Evolutionary conservation across 2,797 vertebrate genomes (phyloP), one percentile per base, ranked within the genome.

Genomic region (Gambelia wislizenii): DNA sequence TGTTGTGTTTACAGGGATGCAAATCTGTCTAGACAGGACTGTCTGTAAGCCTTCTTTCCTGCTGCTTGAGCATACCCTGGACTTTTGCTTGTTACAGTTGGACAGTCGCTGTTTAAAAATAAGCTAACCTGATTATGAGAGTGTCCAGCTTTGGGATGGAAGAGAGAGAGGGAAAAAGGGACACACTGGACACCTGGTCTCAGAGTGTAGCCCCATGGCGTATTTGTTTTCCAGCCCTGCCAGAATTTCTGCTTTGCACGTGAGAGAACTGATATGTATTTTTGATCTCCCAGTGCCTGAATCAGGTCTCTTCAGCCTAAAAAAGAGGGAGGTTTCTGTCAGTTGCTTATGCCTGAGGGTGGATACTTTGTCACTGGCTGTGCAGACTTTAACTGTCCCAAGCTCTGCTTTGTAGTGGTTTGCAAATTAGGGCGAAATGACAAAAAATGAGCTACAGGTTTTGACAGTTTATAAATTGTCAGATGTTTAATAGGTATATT

Each of bases 61-160:
- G 91, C 76, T 0, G 12, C 89, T 85, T 5, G 44, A 91, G 67
- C 85, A 2, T 0, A 86, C 87, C 89, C 89, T 61, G 69, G 70
- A n/a, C 39, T 87, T 95, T 85, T 92, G 92, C 91, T 94, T 86
- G 27, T 93, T 83, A 76, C 91, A 93, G 90, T 87, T 90, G 67
- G 33, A 9, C 5, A 10, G 18, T 42, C 59, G 22, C 52, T 33
- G 72, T 76, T 86, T 77, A n/a, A 49, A 77, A 86, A 67, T 75
- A 77, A 36, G 67, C 36, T 7, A 27, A 47, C 30, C 42, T 77
- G 88, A 90, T 90, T 87, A 84, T 91, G 84, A 88, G 92, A 91
- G 82, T 84, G 90, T 91, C 91, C 75, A 69, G 80, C 93, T 84
- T 67, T 30, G 64, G 27, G 49, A 90, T 84, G 76, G 91, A 89